Percentiles rank a stretch among this genome's conserved stretches.
Conservation (phyloP, 2,113 vertebrate species). For the Siniperca chuatsi region DNA sequence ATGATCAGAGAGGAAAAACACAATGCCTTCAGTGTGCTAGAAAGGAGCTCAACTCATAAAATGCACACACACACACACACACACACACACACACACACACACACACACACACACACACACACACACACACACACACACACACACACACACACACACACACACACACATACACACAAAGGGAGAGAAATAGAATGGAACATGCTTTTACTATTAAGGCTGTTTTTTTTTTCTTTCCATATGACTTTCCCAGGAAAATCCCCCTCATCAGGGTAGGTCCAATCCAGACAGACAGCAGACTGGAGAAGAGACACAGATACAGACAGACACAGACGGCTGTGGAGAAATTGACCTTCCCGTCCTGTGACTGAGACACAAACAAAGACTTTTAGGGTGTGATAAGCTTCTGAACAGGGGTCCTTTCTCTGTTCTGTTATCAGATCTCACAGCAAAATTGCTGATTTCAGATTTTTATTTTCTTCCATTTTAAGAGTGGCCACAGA, state of each 20-base stretch:
- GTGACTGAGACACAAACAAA: conserved; percentile 33
- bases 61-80: conserved; percentile 55
- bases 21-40: conserved; percentile 81
- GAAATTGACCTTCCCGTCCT: conserved; percentile 39
- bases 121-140: conserved; percentile 54
- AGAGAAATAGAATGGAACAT: conserved; percentile 79
- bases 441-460: conserved; percentile 28
- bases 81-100: conserved; percentile 59
- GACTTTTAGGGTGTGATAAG: conserved; percentile 49
- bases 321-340: conserved; percentile 42
- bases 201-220: conserved; percentile 80
- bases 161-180: conserved; percentile 49
- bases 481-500: conserved; percentile 8
- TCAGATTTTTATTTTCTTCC: conserved; percentile 11
- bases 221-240: conserved; percentile 79
- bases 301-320: conserved; percentile 64
- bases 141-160: conserved; percentile 54
- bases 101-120: conserved; percentile 54
- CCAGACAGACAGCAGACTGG: conserved; percentile 78
- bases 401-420: conserved; percentile 9
- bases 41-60: conserved; percentile 77
- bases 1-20: conserved; percentile 79
- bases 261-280: conserved; percentile 73
- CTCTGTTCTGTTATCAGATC: conserved; percentile 27
- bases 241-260: conserved; percentile 84